Evolutionary conservation across 2,113 vertebrate genomes (phyloP).

Genomic region (Brachyhypopomus occidentalis): DNA sequence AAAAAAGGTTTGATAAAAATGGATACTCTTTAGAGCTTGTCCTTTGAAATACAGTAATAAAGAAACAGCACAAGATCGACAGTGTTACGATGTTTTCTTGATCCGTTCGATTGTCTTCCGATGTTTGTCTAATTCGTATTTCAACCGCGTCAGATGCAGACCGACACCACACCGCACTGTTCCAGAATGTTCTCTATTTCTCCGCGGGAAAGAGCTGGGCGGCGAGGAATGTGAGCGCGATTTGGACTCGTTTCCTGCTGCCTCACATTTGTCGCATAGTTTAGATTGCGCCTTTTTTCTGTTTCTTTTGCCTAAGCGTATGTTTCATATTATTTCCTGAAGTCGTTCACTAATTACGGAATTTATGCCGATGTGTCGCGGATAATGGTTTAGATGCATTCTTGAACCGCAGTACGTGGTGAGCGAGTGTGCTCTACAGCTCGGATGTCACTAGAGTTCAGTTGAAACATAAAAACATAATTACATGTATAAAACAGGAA

Average conservation of each 20-base stretch:
- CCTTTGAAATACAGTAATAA: neutral
- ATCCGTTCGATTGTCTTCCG: neutral
- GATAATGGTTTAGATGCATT: too few species aligned
- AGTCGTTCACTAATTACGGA: too few species aligned
- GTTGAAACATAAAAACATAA: too few species aligned
- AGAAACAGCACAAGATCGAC: neutral
- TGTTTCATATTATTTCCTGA: too few species aligned
- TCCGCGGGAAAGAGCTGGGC: slow-evolving; percentile 11
- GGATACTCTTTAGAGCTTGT: neutral
- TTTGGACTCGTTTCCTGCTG: slow-evolving; percentile 26
- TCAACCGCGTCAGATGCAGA: neutral
- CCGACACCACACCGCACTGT: neutral
- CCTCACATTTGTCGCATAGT: neutral
- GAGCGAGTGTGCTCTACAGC: too few species aligned
- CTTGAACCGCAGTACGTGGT: too few species aligned
- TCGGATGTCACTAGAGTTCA: too few species aligned
- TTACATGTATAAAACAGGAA: too few species aligned
- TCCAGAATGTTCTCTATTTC: slow-evolving; percentile 12
- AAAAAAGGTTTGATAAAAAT: neutral
- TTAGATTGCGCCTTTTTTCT: neutral
- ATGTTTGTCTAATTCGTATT: neutral
- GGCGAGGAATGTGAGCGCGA: slow-evolving; percentile 18
- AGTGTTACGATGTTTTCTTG: neutral
- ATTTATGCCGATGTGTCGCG: too few species aligned
- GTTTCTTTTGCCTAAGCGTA: too few species aligned